phyloP scores from a whole-genome alignment of 2,797 vertebrate species.

The Gymnoscopelus microlampas region DNA sequence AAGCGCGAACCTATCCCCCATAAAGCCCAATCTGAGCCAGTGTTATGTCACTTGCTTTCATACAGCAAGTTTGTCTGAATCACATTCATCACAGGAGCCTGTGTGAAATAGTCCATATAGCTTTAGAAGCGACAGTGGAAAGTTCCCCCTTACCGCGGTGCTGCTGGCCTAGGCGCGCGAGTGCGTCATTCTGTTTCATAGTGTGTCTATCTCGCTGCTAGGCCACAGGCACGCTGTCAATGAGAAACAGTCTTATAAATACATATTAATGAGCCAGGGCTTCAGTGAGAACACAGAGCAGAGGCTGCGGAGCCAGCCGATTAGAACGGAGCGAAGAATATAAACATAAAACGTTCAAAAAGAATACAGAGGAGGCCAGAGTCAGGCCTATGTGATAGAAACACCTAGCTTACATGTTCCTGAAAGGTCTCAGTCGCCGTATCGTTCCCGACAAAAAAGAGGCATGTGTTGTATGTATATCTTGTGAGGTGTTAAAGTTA shows the following conservation, averaged over 20 bases:
- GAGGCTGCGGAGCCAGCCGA: constrained; percentile 59
- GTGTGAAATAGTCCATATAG: constrained; percentile 62
- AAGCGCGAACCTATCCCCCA: constrained; percentile 21
- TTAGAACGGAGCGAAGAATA: constrained; percentile 44
- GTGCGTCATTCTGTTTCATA: constrained; percentile 57
- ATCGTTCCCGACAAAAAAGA: constrained; percentile 44
- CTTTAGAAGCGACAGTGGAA: constrained; percentile 50
- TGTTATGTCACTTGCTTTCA: constrained; percentile 70
- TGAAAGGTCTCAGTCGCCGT: constrained; percentile 61
- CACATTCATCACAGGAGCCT: constrained; percentile 61
- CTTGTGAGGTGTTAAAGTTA: constrained; percentile 50
- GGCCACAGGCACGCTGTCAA: constrained; percentile 68
- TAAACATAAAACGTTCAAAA: constrained; percentile 50
- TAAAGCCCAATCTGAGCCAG: constrained; percentile 41
- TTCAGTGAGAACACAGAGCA: constrained; percentile 67
- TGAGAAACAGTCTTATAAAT: constrained; percentile 69
- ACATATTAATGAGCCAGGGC: constrained; percentile 52
- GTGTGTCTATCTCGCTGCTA: constrained; percentile 63
- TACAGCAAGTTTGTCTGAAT: constrained; percentile 66
- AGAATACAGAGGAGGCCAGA: constrained; percentile 42
- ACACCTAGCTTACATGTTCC: constrained; percentile 46
- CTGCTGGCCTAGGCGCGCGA: constrained; percentile 53
- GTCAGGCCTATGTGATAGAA: constrained; percentile 48
- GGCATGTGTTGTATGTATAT: constrained; percentile 59
- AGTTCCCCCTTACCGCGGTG: constrained; percentile 36